Evolutionary conservation across 2,888 invertebrate species (phyloP).

Genomic region (Orthosia incerta): DNA sequence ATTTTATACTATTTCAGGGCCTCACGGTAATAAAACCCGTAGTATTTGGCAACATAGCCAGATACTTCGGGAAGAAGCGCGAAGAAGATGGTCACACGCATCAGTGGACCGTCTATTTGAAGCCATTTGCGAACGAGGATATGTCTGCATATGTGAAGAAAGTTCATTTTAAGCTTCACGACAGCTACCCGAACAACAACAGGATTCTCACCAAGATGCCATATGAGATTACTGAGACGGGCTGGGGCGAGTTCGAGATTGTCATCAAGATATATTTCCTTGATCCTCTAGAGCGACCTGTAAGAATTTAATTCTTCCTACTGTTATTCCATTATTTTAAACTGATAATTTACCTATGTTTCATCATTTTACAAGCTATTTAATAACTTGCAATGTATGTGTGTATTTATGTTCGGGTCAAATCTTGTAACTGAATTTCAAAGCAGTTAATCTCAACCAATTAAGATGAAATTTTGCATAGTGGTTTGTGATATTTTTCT

Average conservation of each 20-base stretch:
- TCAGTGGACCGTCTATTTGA: slow-evolving; percentile 99
- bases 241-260: slow-evolving; percentile 99
- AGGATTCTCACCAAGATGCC: slow-evolving; percentile 98
- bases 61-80: slow-evolving; percentile 98
- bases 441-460: too few relatives aligned
- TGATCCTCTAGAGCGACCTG: slow-evolving; percentile 98
- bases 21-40: slow-evolving; percentile 98
- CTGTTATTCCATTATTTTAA: not conserved
- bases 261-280: slow-evolving; percentile 99
- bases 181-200: slow-evolving; percentile 98
- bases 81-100: slow-evolving; percentile 99
- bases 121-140: slow-evolving; percentile 97
- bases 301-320: slow-evolving; percentile 85
- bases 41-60: slow-evolving; percentile 98
- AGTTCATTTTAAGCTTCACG: slow-evolving; percentile 99
- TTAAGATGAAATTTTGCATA: too few relatives aligned
- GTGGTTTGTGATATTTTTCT: too few relatives aligned
- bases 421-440: too few relatives aligned
- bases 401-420: too few relatives aligned
- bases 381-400: too few relatives aligned
- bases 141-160: slow-evolving; percentile 98
- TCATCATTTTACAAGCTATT: too few relatives aligned
- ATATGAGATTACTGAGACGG: slow-evolving; percentile 99
- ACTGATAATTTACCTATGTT: not conserved
- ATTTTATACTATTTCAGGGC: slow-evolving; percentile 91